Evolutionary conservation across 2,888 invertebrate species (phyloP).

Genomic region (Eremobia ochroleuca): DNA sequence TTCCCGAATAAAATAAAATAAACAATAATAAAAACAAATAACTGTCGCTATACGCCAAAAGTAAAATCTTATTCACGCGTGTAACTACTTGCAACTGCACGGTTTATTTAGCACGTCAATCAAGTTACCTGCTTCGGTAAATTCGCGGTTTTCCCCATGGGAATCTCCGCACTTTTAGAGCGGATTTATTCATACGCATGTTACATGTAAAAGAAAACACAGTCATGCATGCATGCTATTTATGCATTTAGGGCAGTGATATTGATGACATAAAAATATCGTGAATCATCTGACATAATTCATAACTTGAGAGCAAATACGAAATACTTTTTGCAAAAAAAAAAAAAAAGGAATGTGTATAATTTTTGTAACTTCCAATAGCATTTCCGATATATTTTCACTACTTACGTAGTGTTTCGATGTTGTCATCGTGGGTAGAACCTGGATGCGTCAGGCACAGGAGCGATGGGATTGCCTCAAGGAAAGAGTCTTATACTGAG

Average conservation of each 20-base stretch:
- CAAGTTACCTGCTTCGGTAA: slow-evolving; percentile 6
- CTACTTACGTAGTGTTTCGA: neutral
- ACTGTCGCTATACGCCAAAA: too few species aligned
- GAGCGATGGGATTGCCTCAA: too few species aligned
- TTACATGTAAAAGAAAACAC: neutral
- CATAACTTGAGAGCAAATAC: neutral
- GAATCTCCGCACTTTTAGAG: slow-evolving; percentile 27
- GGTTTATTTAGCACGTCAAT: slow-evolving; percentile 36
- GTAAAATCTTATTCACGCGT: neutral
- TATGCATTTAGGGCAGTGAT: slow-evolving; percentile 34
- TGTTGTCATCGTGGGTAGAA: too few species aligned
- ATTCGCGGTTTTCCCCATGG: slow-evolving; percentile 52
- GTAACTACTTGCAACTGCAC: neutral
- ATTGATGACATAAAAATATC: slow-evolving; percentile 11
- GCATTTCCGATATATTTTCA: neutral
- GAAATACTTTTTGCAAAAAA: neutral
- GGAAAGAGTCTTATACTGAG: too few species aligned
- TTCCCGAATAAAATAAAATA: neutral
- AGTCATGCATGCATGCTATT: neutral
- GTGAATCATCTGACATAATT: neutral
- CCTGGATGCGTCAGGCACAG: too few species aligned
- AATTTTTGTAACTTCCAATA: neutral
- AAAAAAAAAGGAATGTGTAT: neutral
- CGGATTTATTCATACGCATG: slow-evolving; percentile 18
- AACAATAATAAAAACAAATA: neutral